These are phyloP conservation scores for Elegia similella DNA, from an alignment of 2,888 invertebrate genomes.

Conservation along the genomic window DNA sequence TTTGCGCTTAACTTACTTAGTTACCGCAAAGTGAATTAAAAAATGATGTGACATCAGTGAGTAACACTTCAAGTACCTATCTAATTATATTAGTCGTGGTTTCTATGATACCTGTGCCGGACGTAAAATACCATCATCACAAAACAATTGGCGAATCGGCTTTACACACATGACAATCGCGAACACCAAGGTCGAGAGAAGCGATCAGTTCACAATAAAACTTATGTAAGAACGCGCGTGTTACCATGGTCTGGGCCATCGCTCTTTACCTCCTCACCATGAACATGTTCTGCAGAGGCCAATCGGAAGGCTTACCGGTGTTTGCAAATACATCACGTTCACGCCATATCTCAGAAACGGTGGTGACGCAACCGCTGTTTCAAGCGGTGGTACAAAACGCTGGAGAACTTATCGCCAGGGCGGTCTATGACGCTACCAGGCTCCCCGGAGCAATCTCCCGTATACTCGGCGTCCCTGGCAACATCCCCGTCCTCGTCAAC, in stretches of 20 bases:
- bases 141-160: too few species aligned
- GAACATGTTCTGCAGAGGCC: background rate
- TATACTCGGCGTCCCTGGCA: conserved; percentile 10
- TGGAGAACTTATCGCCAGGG: conserved; percentile 1
- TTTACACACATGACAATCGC: too few species aligned
- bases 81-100: too few species aligned
- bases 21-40: too few species aligned
- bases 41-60: too few species aligned
- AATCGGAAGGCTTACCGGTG: conserved; percentile 23
- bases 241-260: conserved; percentile 29
- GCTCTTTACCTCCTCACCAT: background rate
- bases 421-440: background rate
- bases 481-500: background rate
- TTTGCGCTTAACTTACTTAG: too few species aligned
- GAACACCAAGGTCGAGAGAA: background rate
- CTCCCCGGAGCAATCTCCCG: conserved; percentile 1
- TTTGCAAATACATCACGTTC: background rate
- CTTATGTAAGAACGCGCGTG: background rate
- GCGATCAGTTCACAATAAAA: conserved; percentile 1
- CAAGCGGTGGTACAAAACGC: background rate
- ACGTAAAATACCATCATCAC: too few species aligned
- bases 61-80: too few species aligned
- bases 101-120: too few species aligned
- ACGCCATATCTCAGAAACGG: background rate
- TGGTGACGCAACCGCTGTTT: conserved; percentile 1